phyloP scores from a whole-genome alignment of 2,797 vertebrate genomes.

The Paguma larvata region DNA sequence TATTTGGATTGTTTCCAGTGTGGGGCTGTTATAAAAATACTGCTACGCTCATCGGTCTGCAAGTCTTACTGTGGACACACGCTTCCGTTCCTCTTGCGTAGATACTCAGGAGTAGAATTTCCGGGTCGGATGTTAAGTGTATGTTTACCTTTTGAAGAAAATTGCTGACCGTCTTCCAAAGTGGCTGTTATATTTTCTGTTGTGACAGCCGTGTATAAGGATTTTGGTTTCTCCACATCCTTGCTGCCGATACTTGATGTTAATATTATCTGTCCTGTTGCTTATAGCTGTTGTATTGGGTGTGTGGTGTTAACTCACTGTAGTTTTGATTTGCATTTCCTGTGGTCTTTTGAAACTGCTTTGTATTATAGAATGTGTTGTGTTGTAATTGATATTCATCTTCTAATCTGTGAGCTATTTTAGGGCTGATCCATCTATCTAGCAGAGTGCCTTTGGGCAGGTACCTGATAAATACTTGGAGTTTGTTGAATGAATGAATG shows the following conservation, averaged over 20 bases:
- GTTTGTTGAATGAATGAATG: slow-evolving; percentile 1
- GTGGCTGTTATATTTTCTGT: background rate
- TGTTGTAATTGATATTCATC: background rate
- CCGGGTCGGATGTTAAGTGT: background rate
- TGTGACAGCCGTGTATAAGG: background rate
- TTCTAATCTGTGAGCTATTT: background rate
- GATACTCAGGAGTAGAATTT: background rate
- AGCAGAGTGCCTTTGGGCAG: background rate
- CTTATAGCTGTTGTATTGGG: background rate
- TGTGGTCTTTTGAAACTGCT: slow-evolving; percentile 20
- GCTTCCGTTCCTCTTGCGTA: background rate
- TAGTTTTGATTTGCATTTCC: slow-evolving; percentile 55
- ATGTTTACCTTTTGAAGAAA: background rate
- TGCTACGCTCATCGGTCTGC: background rate
- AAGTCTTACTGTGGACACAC: background rate
- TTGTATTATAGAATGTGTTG: background rate
- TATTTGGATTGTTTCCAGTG: background rate
- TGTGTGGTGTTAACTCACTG: background rate
- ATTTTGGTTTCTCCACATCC: background rate
- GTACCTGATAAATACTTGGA: background rate
- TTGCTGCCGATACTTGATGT: background rate
- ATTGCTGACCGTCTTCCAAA: background rate
- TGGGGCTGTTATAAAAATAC: background rate
- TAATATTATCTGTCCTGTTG: background rate
- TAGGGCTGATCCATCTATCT: background rate